Base-by-base conservation (phyloP, 2,113 vertebrate species). In the Neodontobutis hainanensis region DNA sequence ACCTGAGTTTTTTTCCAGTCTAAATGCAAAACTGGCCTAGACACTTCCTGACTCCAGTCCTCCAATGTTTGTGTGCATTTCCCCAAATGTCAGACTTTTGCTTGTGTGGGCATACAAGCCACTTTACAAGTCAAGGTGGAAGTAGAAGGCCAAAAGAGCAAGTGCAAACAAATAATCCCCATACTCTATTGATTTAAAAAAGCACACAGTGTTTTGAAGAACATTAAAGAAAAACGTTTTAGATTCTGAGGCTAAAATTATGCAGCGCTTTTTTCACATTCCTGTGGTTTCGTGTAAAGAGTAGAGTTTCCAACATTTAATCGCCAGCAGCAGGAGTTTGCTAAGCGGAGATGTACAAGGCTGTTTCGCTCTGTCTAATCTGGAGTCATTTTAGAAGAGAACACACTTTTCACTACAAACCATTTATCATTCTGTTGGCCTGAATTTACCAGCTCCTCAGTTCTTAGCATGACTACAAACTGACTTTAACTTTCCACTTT, bases 231-330 rank as follows among this genome's bases (percentile, higher is more conserved):
- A 55, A 52, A 10, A 48, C 42, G 55, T 47, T 43, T 35, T n/a
- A 34, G 27, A 27, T 61, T 11, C 35, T 61, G 50, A 40, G 53
- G 35, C 35, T 56, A 36, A 56, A 56, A 40, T 56, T 11, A 50
- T 63, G 47, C 46, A n/a, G 55, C 16, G 46, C 6, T 46, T 50
- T 55, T 45, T 42, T 34, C 4, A 34, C 27, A 45, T 61, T 52
- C 27, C 16, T 60, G 64, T 43, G 56, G 56, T 15, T 60, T 50
- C 12, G 16, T 19, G n/a, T 56, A 40, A 5, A 40, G 32, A 16
- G 27, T 12, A 44, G 45, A 34, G 8, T 19, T 34, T 10, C 11
- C 47, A 35, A 8, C 45, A 48, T 34, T 49, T 42, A 34, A 48
- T 38, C 32, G 32, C 46, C 47, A 40, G 14, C 46, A 63, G 59